Conservation (phyloP, 2,797 vertebrate species). For the Coluber constrictor region DNA sequence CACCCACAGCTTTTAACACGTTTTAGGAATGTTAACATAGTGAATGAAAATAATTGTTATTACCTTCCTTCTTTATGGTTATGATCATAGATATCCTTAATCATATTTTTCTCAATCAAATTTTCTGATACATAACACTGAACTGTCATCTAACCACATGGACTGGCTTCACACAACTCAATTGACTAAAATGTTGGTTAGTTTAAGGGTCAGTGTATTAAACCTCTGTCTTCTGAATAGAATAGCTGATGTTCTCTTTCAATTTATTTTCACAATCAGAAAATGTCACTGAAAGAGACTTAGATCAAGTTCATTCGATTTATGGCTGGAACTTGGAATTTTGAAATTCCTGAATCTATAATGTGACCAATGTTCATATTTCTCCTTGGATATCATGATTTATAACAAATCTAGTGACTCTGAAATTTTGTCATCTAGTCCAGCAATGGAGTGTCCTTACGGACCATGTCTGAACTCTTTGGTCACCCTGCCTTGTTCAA, state of each 20-base stretch:
- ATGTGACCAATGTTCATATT: not conserved
- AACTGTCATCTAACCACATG: not conserved
- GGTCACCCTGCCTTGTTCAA: not conserved
- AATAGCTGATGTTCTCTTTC: not conserved
- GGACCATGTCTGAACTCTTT: not conserved
- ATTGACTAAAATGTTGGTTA: not conserved
- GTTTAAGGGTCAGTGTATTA: not conserved
- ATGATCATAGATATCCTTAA: not conserved
- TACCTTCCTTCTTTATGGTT: not conserved
- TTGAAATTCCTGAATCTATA: not conserved
- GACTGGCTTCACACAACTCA: not conserved
- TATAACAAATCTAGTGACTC: not conserved
- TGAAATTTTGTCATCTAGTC: not conserved
- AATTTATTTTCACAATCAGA: not conserved
- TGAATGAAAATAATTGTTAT: not conserved
- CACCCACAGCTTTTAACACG: not conserved
- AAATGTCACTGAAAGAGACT: not conserved
- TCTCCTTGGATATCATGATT: not conserved
- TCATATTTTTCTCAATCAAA: not conserved
- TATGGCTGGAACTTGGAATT: not conserved
- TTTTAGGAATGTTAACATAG: not conserved
- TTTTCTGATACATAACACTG: not conserved
- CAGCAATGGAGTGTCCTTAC: not conserved
- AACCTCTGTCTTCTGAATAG: not conserved
- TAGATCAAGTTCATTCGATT: not conserved